Evolutionary conservation across 64 coral and sea anemone species (phyloP).

Genomic region (Stichodactyla mertensii): DNA sequence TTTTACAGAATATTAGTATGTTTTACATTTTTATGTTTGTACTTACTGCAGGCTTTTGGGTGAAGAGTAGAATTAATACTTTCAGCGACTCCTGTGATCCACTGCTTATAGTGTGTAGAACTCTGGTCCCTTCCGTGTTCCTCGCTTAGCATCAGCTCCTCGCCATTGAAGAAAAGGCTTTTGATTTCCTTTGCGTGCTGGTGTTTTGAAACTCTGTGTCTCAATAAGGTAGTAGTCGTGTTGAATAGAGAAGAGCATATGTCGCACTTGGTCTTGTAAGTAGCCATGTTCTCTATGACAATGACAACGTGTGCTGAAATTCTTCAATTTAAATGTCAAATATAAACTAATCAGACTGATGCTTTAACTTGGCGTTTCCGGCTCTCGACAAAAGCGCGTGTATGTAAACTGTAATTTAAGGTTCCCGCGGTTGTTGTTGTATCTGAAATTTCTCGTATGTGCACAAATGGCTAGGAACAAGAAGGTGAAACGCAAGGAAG

Average conservation of each 20-base stretch:
- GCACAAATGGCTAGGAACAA: constrained; percentile 56
- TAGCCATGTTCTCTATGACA: neutral
- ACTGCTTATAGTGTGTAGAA: constrained; percentile 30
- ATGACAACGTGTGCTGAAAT: neutral
- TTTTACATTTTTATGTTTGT: too few relatives aligned
- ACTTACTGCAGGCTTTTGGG: constrained; percentile 46
- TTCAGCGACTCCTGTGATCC: constrained; percentile 26
- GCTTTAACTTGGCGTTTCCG: neutral
- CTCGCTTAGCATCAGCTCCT: neutral
- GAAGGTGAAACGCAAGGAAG: constrained; percentile 41
- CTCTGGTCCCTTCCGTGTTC: neutral
- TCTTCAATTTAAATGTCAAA: neutral
- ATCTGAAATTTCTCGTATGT: neutral
- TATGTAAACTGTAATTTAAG: neutral
- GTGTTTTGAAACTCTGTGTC: neutral
- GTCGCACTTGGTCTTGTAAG: constrained; percentile 26
- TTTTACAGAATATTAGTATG: constrained; percentile 17
- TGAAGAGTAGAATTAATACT: constrained; percentile 41
- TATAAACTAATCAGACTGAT: constrained; percentile 12
- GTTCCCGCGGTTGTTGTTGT: neutral
- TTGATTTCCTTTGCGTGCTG: neutral
- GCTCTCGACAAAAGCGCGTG: neutral
- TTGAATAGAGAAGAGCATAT: constrained; percentile 24
- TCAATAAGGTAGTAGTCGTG: constrained; percentile 36
- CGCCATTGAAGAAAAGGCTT: constrained; percentile 28